Evolutionary conservation across 1,140 invertebrate genomes (phyloP), one percentile per base, ranked within the genome.

Genomic region (Monomorium pharaonis): DNA sequence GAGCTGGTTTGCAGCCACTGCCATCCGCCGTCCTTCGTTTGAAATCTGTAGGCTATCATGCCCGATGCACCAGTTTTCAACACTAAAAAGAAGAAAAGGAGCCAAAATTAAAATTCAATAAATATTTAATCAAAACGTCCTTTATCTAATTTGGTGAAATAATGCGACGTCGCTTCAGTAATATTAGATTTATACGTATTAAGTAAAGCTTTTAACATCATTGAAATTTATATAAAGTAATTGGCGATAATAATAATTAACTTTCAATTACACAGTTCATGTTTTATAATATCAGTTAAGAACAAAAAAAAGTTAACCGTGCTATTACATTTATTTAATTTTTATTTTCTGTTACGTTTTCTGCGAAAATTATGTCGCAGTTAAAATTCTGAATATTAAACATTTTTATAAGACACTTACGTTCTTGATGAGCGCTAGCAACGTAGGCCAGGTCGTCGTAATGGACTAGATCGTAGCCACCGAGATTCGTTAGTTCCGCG

Each of bases 1-100:
- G 99, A 99, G 89, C 98, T 99, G 0, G 99, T 99, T 95, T 99
- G 99, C 33, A 99, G 95, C 99, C 99, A 99, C 94, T 99, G 98
- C 99, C 99, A 99, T 86, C 98, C 97, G 3, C 97, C 97, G 60
- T 99, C 98, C 95, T 99, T 99, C 62, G 98, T 99, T 94, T 98
- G 97, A 93, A 99, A 98, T 92, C 99, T 97, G 93, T 99, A 99
- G 63, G 99, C 99, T 91, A 99, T 99, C 97, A 99, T 98, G 6
- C 99, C 99, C 30, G 98, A 99, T 91, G 99, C 99, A 85, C 99
- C 99, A 37, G 99, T 99, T 96, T 99, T 99, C 78, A 99, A 95
- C 89, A 99, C 99, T 99, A 95, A 18, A n/a, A 97, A 96, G 67
- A 91, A 91, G 76, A 85, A 58, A 27, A 14, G 0, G 10, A 16